Conservation (phyloP, 1,140 invertebrate genomes). For the Drosophila serrata region DNA sequence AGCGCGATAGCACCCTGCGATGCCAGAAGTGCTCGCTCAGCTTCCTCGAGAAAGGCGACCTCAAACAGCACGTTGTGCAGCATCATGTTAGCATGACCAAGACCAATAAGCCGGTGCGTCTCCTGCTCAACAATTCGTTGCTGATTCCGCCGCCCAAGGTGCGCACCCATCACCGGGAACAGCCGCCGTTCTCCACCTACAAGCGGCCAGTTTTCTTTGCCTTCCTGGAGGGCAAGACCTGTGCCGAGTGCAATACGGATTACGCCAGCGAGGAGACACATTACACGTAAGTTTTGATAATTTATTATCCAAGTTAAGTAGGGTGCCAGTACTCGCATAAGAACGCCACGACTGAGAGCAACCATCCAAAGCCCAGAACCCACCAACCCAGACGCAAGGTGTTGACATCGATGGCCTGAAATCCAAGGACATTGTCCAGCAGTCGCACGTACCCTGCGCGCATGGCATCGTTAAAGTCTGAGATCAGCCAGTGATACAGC, state of each 20-base stretch:
- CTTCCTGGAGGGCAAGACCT: constrained; percentile 72
- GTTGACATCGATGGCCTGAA: constrained; percentile 62
- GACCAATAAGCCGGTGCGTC: constrained; percentile 62
- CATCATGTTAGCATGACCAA: constrained; percentile 85
- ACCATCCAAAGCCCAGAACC: constrained; percentile 41
- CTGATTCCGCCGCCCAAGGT: constrained; percentile 76
- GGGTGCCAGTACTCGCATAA: constrained; percentile 2
- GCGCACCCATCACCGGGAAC: constrained; percentile 79
- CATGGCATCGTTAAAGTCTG: constrained; percentile 76
- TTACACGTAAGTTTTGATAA: constrained; percentile 63
- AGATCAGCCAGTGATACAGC: constrained; percentile 60
- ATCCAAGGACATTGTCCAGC: constrained; percentile 54
- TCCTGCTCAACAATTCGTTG: constrained; percentile 73
- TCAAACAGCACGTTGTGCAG: constrained; percentile 87
- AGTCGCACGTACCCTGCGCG: constrained; percentile 68
- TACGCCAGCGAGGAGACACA: constrained; percentile 76
- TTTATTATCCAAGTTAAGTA: neutral
- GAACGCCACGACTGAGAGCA: constrained; percentile 7
- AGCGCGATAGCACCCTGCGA: constrained; percentile 58
- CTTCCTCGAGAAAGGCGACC: constrained; percentile 83
- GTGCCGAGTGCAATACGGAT: constrained; percentile 77
- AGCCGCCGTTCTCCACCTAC: constrained; percentile 66
- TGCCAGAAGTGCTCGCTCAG: constrained; percentile 78
- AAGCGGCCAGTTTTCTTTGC: constrained; percentile 75
- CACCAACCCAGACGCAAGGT: constrained; percentile 63